phyloP scores from a whole-genome alignment of 2,797 vertebrate species.

The Enteromius argenteus region DNA sequence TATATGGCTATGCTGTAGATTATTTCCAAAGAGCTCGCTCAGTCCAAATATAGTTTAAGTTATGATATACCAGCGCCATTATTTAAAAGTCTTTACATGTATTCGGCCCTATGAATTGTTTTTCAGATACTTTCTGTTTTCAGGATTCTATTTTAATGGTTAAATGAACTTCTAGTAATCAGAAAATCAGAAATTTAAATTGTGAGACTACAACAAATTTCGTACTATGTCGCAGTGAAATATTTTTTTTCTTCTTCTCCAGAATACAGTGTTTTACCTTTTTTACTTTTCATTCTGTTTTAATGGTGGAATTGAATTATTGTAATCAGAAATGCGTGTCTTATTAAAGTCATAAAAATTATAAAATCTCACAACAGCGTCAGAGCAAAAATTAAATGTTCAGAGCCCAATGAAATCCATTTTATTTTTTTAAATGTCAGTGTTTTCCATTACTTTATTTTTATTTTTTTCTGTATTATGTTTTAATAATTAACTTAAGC shows the following conservation, averaged over 20 bases:
- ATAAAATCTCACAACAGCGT: background rate
- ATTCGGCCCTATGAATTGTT: background rate
- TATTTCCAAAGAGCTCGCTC: background rate
- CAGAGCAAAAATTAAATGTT: background rate
- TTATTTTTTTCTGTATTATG: background rate
- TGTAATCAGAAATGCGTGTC: background rate
- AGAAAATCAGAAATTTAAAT: too few species aligned
- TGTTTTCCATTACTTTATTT: background rate
- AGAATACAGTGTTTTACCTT: background rate
- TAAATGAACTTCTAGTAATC: too few species aligned
- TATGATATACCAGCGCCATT: background rate
- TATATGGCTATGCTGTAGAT: background rate
- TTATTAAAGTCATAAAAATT: background rate
- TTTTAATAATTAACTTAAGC: background rate
- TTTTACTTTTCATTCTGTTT: background rate
- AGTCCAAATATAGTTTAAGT: conserved; percentile 11
- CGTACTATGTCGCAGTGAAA: too few species aligned
- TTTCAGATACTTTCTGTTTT: background rate
- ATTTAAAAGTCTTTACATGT: conserved; percentile 20
- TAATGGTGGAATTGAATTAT: background rate
- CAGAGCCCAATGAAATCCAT: background rate
- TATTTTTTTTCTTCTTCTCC: background rate
- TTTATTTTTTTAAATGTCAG: background rate
- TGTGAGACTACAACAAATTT: too few species aligned
- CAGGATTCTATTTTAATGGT: too few species aligned